Conservation (phyloP, 2,113 vertebrate species). For the Caranx ignobilis region DNA sequence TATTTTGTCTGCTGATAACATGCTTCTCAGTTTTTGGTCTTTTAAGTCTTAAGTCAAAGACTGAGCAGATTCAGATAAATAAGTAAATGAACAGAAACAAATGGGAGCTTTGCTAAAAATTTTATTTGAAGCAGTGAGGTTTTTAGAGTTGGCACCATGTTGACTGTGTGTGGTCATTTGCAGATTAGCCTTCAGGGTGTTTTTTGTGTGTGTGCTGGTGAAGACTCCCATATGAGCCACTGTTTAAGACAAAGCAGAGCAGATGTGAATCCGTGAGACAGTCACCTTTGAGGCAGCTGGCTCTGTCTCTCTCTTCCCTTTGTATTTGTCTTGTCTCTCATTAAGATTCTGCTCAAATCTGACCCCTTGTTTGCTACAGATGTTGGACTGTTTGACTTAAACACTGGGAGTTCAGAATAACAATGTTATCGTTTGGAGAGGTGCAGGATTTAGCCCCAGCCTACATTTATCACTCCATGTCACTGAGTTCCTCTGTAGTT, state of each 20-base stretch:
- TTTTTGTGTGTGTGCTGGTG: neutral
- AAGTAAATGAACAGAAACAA: neutral
- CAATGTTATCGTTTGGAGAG: slow-evolving; percentile 22
- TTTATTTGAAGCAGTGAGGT: neutral
- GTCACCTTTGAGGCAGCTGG: slow-evolving; percentile 55
- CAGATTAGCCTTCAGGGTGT: slow-evolving; percentile 25
- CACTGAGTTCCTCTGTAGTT: slow-evolving; percentile 23
- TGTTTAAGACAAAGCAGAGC: slow-evolving; percentile 45
- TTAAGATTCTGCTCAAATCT: slow-evolving; percentile 54
- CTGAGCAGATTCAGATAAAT: neutral
- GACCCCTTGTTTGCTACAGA: slow-evolving; percentile 57
- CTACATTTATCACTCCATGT: slow-evolving; percentile 4
- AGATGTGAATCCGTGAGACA: slow-evolving; percentile 48
- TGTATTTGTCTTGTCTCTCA: slow-evolving; percentile 21
- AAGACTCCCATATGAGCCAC: slow-evolving; percentile 20
- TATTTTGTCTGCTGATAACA: neutral
- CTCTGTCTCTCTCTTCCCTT: neutral
- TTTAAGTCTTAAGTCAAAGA: neutral
- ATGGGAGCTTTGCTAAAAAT: neutral
- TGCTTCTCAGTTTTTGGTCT: neutral
- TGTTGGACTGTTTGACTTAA: slow-evolving; percentile 52
- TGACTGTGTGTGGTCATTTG: slow-evolving; percentile 4
- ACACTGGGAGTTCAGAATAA: slow-evolving; percentile 53
- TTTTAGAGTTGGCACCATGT: neutral
- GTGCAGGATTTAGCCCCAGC: neutral